phyloP scores from a whole-genome alignment of 2,888 invertebrate species.

The Linyphia triangularis region DNA sequence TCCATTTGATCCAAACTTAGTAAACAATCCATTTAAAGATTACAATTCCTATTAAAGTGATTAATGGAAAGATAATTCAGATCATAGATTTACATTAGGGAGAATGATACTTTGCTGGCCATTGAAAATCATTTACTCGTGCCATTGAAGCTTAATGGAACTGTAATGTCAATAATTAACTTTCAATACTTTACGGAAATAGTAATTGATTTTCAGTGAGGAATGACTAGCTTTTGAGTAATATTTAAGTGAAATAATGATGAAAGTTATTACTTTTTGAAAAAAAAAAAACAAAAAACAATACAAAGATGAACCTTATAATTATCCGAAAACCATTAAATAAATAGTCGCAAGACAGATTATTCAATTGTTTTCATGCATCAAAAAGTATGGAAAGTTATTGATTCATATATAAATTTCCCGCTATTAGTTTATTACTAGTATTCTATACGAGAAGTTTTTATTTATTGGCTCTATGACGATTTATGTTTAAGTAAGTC shows the following conservation, averaged over 20 bases:
- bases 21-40: constrained; percentile 60
- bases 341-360: not conserved
- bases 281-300: no score
- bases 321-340: not conserved
- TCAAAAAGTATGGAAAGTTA: not conserved
- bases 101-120: constrained; percentile 16
- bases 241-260: not conserved
- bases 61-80: constrained; percentile 42
- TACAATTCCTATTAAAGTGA: constrained; percentile 36
- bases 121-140: constrained; percentile 41
- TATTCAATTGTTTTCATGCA: not conserved
- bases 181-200: not conserved
- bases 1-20: constrained; percentile 5
- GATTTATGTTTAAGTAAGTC: no score
- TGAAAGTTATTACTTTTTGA: not conserved
- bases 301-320: not conserved
- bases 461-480: no score
- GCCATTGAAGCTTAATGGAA: constrained; percentile 6
- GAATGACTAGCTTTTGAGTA: no score
- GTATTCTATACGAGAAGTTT: no score
- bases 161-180: not conserved
- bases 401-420: not conserved
- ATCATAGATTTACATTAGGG: constrained; percentile 49
- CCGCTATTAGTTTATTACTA: no score
- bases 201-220: constrained; percentile 3